phyloP scores from a whole-genome alignment of 1,140 invertebrate genomes.

The Zaprionus inermis region DNA sequence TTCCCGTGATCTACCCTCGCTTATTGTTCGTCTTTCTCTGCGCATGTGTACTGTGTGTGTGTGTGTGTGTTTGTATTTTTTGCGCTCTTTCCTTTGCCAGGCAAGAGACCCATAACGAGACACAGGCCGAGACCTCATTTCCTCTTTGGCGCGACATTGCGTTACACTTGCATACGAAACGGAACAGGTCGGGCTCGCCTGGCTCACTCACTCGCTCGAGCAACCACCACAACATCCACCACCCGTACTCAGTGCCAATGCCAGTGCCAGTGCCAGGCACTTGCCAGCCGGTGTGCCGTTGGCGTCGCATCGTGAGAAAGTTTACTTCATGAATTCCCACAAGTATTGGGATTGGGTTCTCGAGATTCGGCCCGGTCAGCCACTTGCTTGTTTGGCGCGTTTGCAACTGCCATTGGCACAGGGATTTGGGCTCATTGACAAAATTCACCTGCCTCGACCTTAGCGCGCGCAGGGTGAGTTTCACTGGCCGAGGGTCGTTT shows the following conservation, averaged over 20 bases:
- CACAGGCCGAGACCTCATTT: constrained; percentile 70
- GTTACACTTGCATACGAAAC: constrained; percentile 70
- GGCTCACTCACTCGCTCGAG: constrained; percentile 22
- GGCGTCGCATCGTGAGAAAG: constrained; percentile 81
- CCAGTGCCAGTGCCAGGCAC: constrained; percentile 44
- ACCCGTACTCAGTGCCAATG: constrained; percentile 57
- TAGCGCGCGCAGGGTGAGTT: constrained; percentile 49
- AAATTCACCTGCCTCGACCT: constrained; percentile 66
- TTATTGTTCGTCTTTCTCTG: constrained; percentile 56
- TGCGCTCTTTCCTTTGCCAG: constrained; percentile 45
- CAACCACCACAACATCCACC: constrained; percentile 75
- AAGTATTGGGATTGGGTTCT: constrained; percentile 70
- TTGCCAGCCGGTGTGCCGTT: constrained; percentile 65
- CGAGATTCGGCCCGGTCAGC: constrained; percentile 46
- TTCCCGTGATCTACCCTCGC: constrained; percentile 30
- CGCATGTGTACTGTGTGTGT: constrained; percentile 11
- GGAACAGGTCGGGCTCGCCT: constrained; percentile 36
- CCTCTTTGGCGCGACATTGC: constrained; percentile 80
- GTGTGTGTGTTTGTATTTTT: constrained; percentile 8
- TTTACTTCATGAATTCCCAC: constrained; percentile 82
- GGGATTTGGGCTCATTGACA: constrained; percentile 58
- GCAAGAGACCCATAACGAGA: constrained; percentile 35
- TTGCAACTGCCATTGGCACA: constrained; percentile 30
- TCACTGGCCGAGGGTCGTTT: constrained; percentile 47
- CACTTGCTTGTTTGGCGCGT: constrained; percentile 69